A percentile compares a stretch with the other conserved stretches of the same genome.
phyloP scores from a whole-genome alignment of 1,140 invertebrate genomes.

The Asobara japonica region DNA sequence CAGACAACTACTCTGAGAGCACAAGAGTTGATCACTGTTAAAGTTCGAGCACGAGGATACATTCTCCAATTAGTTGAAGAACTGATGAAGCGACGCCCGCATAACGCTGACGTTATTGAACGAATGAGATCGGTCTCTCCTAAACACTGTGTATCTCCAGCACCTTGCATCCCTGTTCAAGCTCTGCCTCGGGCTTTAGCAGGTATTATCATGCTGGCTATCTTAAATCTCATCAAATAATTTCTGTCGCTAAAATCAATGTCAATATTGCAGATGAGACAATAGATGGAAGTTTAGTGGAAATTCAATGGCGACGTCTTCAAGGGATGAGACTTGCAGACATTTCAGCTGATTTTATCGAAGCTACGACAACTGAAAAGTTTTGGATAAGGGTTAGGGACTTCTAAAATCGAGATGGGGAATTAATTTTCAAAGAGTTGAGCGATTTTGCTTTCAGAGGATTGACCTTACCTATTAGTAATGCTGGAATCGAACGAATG shows the following conservation, averaged over 20 bases:
- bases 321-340: not conserved
- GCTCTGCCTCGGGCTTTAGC: not conserved
- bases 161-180: not conserved
- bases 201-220: not conserved
- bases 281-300: not conserved
- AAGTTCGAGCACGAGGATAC: not conserved
- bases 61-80: not conserved
- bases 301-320: not conserved
- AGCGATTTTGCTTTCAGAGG: conserved; percentile 32
- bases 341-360: not conserved
- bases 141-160: not conserved
- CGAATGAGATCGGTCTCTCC: not conserved
- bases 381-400: conserved; percentile 42
- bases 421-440: conserved; percentile 37
- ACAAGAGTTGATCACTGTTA: not conserved
- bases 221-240: not conserved
- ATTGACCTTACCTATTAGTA: conserved; percentile 42
- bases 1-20: not conserved
- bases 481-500: conserved; percentile 42
- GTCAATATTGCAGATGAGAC: not conserved
- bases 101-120: not conserved
- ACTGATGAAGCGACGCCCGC: not conserved
- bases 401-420: conserved; percentile 39
- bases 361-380: not conserved
- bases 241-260: not conserved